Conservation (phyloP, 2,888 invertebrate species). For the Epistrophella euchroma region DNA sequence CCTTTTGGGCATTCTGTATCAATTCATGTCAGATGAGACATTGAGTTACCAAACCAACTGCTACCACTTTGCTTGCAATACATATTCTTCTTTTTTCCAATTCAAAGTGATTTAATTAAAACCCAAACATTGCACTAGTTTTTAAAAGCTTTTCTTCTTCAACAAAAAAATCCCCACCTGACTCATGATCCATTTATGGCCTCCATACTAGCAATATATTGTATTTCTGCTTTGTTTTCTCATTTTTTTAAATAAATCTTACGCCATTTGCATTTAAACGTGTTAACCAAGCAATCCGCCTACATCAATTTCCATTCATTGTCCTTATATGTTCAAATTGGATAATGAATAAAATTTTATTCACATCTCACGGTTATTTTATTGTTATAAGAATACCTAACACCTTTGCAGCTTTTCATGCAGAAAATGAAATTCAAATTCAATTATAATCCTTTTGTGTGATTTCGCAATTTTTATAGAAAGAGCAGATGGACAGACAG, state of each 20-base stretch:
- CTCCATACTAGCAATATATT: not conserved
- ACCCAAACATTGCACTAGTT: not conserved
- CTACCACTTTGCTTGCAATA: not conserved
- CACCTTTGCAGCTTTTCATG: slow-evolving; percentile 15
- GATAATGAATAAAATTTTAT: slow-evolving; percentile 6
- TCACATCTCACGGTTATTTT: slow-evolving; percentile 1
- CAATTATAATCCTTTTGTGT: slow-evolving; percentile 65
- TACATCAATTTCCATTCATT: slow-evolving; percentile 1
- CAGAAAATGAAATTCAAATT: slow-evolving; percentile 54
- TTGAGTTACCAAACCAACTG: not conserved
- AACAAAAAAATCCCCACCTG: not conserved
- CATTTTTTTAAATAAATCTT: slow-evolving; percentile 1
- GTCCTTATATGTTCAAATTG: slow-evolving; percentile 24
- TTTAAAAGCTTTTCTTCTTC: slow-evolving; percentile 15
- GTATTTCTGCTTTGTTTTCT: not conserved
- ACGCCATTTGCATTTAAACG: slow-evolving; percentile 19
- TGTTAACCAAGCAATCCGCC: slow-evolving; percentile 11
- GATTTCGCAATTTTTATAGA: slow-evolving; percentile 3
- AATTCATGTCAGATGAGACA: not conserved
- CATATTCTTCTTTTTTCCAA: not conserved
- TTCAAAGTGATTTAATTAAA: slow-evolving; percentile 20
- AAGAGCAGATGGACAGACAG: slow-evolving; percentile 27
- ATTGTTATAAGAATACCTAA: slow-evolving; percentile 5
- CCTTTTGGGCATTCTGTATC: not conserved
- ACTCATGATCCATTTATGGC: slow-evolving; percentile 14